Evolutionary conservation across 1,140 invertebrate species (phyloP).

Genomic region (Sinella curviseta): DNA sequence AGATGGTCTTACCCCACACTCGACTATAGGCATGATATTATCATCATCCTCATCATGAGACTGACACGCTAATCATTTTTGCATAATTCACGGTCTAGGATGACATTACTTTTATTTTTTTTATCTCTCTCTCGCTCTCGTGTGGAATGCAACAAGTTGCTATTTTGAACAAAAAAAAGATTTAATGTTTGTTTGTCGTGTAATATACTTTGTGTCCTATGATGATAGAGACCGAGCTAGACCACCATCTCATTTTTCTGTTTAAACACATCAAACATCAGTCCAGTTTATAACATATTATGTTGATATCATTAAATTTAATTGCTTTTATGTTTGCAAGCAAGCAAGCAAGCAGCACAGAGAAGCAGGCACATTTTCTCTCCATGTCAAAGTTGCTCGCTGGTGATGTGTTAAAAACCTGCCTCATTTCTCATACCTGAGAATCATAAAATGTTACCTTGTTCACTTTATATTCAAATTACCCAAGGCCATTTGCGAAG

Average conservation of each 20-base stretch:
- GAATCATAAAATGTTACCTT: conserved; percentile 26
- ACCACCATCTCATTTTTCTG: too few species aligned
- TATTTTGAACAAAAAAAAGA: too few species aligned
- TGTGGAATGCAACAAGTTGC: neutral
- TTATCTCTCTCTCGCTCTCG: too few species aligned
- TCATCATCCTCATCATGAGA: neutral
- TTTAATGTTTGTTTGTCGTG: too few species aligned
- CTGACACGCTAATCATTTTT: neutral
- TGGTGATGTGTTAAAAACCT: neutral
- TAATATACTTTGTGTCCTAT: too few species aligned
- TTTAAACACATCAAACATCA: too few species aligned
- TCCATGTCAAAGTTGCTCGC: too few species aligned
- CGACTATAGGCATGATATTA: too few species aligned
- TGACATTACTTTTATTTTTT: neutral
- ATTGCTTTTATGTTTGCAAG: neutral
- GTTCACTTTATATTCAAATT: conserved; percentile 10
- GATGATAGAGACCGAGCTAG: too few species aligned
- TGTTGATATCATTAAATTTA: neutral
- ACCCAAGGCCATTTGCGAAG: neutral
- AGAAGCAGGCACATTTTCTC: too few species aligned
- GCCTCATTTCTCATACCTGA: neutral
- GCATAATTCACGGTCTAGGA: neutral
- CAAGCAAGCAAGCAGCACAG: too few species aligned
- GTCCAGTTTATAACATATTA: neutral
- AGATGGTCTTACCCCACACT: too few species aligned